Percentiles rank a stretch among this genome's conserved stretches.
Conservation (phyloP, 2,888 invertebrate genomes). For the Spisula subtruncata region DNA sequence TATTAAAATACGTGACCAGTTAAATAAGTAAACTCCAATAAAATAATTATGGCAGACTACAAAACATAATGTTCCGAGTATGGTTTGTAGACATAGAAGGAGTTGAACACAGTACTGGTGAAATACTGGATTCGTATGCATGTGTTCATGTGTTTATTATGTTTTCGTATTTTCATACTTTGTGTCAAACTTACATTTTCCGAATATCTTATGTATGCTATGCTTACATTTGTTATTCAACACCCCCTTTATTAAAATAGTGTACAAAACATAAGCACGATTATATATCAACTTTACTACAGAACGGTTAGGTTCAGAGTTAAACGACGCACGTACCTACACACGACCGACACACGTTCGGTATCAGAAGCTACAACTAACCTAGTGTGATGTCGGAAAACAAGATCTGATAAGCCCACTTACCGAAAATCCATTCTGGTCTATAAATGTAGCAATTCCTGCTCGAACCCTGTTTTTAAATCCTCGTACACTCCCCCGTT, state of each 20-base stretch:
- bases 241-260: not conserved
- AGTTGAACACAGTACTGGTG: no score
- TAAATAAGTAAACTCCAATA: no score
- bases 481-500: conserved; percentile 97
- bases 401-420: conserved; percentile 24
- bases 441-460: conserved; percentile 96
- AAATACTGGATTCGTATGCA: no score
- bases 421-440: conserved; percentile 67
- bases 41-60: no score
- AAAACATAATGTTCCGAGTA: no score
- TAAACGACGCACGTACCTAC: not conserved
- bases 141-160: no score
- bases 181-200: not conserved
- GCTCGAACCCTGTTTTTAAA: conserved; percentile 97
- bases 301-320: not conserved
- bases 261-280: not conserved
- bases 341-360: not conserved
- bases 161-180: not conserved
- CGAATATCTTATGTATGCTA: not conserved
- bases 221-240: not conserved
- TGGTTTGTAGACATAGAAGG: no score
- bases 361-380: not conserved
- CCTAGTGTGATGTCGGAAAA: not conserved
- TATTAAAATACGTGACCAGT: not conserved
- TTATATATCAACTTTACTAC: not conserved